Evolutionary conservation across 1,140 invertebrate genomes (phyloP).

Genomic region (Megalonaias nervosa): DNA sequence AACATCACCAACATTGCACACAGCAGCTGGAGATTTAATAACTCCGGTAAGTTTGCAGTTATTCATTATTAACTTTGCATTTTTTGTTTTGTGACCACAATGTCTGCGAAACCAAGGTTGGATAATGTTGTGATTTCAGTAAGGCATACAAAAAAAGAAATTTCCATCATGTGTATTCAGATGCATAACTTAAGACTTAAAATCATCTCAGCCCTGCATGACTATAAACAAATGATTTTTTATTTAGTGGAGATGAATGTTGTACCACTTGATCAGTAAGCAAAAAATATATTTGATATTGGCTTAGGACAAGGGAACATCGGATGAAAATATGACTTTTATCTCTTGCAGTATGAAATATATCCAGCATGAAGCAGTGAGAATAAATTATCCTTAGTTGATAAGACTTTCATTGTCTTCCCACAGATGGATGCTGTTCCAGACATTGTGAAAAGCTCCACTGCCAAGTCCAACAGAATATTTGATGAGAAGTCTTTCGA

Average conservation of each 20-base stretch:
- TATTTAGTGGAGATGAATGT: not conserved
- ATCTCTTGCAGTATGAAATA: not conserved
- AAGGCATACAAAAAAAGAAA: not conserved
- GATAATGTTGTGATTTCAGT: not conserved
- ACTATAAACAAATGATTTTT: not conserved
- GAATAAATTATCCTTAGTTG: not conserved
- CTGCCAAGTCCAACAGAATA: constrained; percentile 39
- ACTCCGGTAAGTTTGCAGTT: constrained; percentile 45
- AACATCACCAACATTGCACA: constrained; percentile 46
- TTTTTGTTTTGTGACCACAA: not conserved
- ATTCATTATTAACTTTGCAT: not conserved
- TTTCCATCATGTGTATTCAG: not conserved
- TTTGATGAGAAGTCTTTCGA: constrained; percentile 60
- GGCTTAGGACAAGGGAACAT: not conserved
- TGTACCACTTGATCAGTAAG: not conserved
- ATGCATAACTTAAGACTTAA: not conserved
- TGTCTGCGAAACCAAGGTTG: not conserved
- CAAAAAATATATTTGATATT: not conserved
- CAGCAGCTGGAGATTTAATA: constrained; percentile 60
- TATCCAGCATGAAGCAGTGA: not conserved
- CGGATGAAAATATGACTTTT: not conserved
- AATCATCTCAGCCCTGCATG: not conserved
- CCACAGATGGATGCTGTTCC: constrained; percentile 62
- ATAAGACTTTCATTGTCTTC: constrained; percentile 1
- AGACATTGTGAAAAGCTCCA: constrained; percentile 64